Evolutionary conservation across 2,888 invertebrate species (phyloP).

Genomic region (Laspeyria flexula): DNA sequence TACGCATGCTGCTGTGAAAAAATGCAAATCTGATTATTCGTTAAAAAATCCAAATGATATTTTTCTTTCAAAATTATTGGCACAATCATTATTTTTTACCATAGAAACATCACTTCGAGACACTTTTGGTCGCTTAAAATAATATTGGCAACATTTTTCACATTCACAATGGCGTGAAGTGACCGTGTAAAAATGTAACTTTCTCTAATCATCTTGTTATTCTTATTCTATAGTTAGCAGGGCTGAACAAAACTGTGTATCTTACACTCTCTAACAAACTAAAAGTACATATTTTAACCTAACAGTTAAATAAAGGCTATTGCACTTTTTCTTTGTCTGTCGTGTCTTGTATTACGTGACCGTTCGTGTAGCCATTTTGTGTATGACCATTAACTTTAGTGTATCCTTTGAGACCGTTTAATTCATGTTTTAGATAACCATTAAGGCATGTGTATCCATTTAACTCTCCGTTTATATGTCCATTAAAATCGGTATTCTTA

Average conservation of each 20-base stretch:
- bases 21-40: neutral
- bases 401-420: constrained; percentile 13
- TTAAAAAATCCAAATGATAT: neutral
- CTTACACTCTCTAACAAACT: constrained; percentile 29
- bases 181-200: constrained; percentile 29
- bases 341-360: constrained; percentile 48
- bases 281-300: constrained; percentile 39
- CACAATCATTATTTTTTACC: neutral
- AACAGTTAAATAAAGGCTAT: constrained; percentile 49
- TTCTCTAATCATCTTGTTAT: constrained; percentile 28
- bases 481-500: constrained; percentile 35
- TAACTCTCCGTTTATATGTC: constrained; percentile 23
- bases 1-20: neutral
- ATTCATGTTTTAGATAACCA: constrained; percentile 37
- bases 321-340: constrained; percentile 74
- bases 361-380: constrained; percentile 55
- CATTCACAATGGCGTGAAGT: constrained; percentile 23
- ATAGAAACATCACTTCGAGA: constrained; percentile 6
- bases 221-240: constrained; percentile 30
- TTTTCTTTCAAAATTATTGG: neutral
- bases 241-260: constrained; percentile 25
- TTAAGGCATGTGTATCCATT: constrained; percentile 39
- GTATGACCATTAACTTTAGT: constrained; percentile 20
- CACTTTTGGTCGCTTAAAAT: constrained; percentile 14
- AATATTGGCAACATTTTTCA: constrained; percentile 20